A percentile compares a stretch with the other conserved stretches of the same genome.
phyloP scores from a whole-genome alignment of 2,888 invertebrate species.

The Eurois occulta region DNA sequence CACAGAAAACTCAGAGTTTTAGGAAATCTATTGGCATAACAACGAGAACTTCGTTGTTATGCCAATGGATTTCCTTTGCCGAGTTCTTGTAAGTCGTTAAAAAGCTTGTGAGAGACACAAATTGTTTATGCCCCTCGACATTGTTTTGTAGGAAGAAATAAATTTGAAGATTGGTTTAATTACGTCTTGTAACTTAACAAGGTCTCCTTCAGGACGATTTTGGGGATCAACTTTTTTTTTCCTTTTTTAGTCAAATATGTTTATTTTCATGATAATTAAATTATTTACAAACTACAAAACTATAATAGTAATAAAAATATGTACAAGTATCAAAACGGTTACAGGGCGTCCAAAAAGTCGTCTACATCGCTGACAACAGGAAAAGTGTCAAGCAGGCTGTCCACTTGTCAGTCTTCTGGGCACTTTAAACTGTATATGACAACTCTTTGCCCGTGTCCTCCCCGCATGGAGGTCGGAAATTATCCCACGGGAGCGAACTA shows the following conservation, averaged over 20 bases:
- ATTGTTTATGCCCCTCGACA: slow-evolving; percentile 21
- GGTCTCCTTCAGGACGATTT: neutral
- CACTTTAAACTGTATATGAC: neutral
- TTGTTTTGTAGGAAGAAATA: neutral
- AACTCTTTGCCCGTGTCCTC: neutral
- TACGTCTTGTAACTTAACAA: neutral
- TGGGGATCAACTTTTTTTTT: neutral
- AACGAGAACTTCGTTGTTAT: too few relatives aligned
- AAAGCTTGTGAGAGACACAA: slow-evolving; percentile 31
- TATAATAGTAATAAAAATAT: too few relatives aligned
- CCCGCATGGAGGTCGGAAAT: neutral
- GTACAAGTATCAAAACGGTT: too few relatives aligned
- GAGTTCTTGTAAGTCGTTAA: slow-evolving; percentile 28
- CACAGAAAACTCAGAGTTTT: slow-evolving; percentile 7
- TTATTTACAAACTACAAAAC: too few relatives aligned
- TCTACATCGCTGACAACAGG: too few relatives aligned
- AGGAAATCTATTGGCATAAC: slow-evolving; percentile 36
- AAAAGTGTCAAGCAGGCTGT: too few relatives aligned
- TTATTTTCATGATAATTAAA: too few relatives aligned
- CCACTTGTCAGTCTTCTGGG: too few relatives aligned
- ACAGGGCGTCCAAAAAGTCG: too few relatives aligned
- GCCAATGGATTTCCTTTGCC: slow-evolving; percentile 40
- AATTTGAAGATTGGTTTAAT: slow-evolving; percentile 1
- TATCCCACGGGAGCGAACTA: neutral
- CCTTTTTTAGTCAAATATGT: fast-evolving